These are phyloP conservation scores for Erebia ligea DNA, from an alignment of 2,888 invertebrate species.

Conservation along the genomic window DNA sequence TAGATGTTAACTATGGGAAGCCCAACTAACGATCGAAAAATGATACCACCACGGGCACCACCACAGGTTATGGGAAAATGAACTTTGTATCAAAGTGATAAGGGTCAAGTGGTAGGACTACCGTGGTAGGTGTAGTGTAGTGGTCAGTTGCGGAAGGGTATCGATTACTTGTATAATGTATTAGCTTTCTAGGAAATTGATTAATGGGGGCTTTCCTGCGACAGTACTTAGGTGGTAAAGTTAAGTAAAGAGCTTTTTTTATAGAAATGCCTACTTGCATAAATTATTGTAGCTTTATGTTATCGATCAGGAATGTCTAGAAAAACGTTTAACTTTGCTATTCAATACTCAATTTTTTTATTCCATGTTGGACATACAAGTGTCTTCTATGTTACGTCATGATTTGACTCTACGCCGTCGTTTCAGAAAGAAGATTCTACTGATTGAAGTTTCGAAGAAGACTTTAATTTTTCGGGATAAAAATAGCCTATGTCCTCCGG, in stretches of 20 bases:
- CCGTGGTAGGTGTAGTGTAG: constrained; percentile 11
- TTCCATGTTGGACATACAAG: too few species aligned
- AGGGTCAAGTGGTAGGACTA: background rate
- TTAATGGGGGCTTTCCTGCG: constrained; percentile 30
- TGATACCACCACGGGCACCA: constrained; percentile 22
- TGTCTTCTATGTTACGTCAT: too few species aligned
- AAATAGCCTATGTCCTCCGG: too few species aligned
- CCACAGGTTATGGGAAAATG: constrained; percentile 1
- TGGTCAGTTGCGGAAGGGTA: constrained; percentile 24
- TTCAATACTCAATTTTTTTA: too few species aligned
- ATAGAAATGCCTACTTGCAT: background rate
- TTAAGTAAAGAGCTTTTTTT: constrained; percentile 17
- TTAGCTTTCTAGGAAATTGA: constrained; percentile 35
- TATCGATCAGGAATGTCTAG: background rate
- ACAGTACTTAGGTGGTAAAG: constrained; percentile 20
- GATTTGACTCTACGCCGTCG: too few species aligned
- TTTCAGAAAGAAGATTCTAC: too few species aligned
- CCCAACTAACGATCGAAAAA: constrained; percentile 20
- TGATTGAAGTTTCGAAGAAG: too few species aligned
- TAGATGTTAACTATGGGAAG: constrained; percentile 20
- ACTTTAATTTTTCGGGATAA: too few species aligned
- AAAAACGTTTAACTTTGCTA: too few species aligned
- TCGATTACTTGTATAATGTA: constrained; percentile 29
- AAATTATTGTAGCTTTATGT: background rate
- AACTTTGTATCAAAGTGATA: background rate